phyloP scores from a whole-genome alignment of 64 coral and sea anemone species.

The Pocillopora verrucosa region DNA sequence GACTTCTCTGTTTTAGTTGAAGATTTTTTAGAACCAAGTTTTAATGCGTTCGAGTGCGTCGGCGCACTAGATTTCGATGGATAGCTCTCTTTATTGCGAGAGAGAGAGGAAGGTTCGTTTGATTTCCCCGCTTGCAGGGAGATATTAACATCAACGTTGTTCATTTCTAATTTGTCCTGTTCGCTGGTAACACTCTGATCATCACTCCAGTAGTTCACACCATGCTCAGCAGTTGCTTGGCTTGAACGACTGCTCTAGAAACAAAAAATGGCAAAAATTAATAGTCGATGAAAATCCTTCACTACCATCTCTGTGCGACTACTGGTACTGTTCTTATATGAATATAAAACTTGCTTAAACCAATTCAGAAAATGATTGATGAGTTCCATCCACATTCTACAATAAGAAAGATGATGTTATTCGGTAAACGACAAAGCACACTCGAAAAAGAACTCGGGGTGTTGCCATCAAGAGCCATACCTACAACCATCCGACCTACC shows the following conservation, averaged over 20 bases:
- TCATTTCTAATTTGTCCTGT: conserved; percentile 1
- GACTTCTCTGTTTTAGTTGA: conserved; percentile 33
- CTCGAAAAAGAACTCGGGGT: too few relatives aligned
- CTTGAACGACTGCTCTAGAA: conserved; percentile 16
- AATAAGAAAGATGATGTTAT: too few relatives aligned
- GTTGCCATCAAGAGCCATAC: too few relatives aligned
- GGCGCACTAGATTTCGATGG: background rate
- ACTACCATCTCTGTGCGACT: background rate
- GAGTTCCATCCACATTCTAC: too few relatives aligned
- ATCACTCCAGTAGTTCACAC: conserved; percentile 5
- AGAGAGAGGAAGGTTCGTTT: background rate
- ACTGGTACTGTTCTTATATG: background rate
- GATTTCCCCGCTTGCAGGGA: conserved; percentile 1
- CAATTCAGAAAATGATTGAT: too few relatives aligned
- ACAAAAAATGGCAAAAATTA: background rate
- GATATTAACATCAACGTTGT: conserved; percentile 15
- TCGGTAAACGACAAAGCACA: too few relatives aligned
- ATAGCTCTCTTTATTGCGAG: conserved; percentile 9
- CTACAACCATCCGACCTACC: too few relatives aligned
- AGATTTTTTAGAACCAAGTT: conserved; percentile 66
- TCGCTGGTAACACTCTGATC: conserved; percentile 19
- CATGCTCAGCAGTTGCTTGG: conserved; percentile 2
- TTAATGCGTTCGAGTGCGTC: conserved; percentile 58
- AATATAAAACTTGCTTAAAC: too few relatives aligned
- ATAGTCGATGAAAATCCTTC: background rate